Conservation (phyloP, 2,113 vertebrate genomes). For the Ellobius talpinus region DNA sequence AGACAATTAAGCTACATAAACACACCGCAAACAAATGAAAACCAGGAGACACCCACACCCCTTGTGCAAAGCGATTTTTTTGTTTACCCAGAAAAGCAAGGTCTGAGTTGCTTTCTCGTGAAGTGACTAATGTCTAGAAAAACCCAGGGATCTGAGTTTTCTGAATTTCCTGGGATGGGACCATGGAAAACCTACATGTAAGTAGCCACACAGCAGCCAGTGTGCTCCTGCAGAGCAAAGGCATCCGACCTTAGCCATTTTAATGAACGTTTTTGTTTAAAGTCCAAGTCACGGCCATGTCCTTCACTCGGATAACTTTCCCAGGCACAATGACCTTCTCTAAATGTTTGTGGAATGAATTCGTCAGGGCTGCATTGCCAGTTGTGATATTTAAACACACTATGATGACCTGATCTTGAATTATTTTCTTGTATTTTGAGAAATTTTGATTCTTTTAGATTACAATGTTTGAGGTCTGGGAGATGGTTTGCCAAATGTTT, state of each 20-base stretch:
- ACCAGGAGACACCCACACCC: slow-evolving; percentile 78
- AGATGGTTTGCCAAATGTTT: not conserved
- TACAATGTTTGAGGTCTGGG: not conserved
- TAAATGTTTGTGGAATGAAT: not conserved
- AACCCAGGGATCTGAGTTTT: slow-evolving; percentile 8
- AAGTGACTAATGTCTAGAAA: slow-evolving; percentile 60
- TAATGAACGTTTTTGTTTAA: not conserved
- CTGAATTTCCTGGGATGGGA: slow-evolving; percentile 26
- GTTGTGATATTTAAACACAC: not conserved
- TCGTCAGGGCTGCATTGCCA: not conserved
- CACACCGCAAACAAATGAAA: slow-evolving; percentile 78
- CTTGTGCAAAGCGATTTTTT: slow-evolving; percentile 71
- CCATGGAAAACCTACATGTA: slow-evolving; percentile 8
- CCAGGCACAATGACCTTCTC: not conserved
- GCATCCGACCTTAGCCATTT: not conserved
- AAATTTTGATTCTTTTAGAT: slow-evolving; percentile 11
- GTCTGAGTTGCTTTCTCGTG: slow-evolving; percentile 48
- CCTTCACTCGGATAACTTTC: not conserved
- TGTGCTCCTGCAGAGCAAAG: not conserved
- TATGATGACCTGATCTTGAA: not conserved
- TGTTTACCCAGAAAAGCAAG: slow-evolving; percentile 45
- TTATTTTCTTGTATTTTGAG: slow-evolving; percentile 30
- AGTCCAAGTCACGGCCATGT: not conserved
- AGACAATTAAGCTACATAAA: slow-evolving; percentile 75
- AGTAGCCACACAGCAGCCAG: not conserved